These are phyloP conservation scores for Polydrusus pterygomalis DNA, from an alignment of 2,888 invertebrate genomes.

Conservation along the genomic window DNA sequence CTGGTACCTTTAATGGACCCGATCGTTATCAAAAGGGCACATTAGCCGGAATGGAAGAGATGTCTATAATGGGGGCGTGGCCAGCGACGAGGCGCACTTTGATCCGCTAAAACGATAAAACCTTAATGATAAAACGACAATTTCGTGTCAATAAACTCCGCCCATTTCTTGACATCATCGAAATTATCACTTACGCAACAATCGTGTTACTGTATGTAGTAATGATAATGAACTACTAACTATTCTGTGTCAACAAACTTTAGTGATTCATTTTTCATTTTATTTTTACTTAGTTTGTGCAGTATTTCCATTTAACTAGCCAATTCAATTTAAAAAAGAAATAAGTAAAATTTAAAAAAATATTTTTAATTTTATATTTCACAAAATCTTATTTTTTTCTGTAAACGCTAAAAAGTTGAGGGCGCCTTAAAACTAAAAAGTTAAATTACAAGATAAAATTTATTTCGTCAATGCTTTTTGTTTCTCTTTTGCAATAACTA, in stretches of 20 bases:
- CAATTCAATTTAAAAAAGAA: no score
- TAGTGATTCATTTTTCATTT: conserved; percentile 1
- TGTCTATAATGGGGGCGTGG: conserved; percentile 60
- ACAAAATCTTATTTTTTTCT: no score
- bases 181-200: conserved; percentile 48
- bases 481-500: no score
- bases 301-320: no score
- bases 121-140: conserved; percentile 67
- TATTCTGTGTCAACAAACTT: conserved; percentile 1
- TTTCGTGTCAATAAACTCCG: conserved; percentile 66
- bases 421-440: no score
- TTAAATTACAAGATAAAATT: no score
- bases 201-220: neutral
- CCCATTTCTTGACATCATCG: conserved; percentile 56
- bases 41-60: conserved; percentile 61
- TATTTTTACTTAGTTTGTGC: neutral
- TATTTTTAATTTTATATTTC: no score
- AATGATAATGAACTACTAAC: conserved; percentile 2
- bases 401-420: no score
- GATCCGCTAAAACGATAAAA: conserved; percentile 63
- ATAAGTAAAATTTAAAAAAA: no score
- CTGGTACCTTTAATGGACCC: conserved; percentile 63
- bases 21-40: conserved; percentile 62
- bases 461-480: no score
- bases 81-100: conserved; percentile 59